Conservation (phyloP, 2,797 vertebrate genomes). For the Falco columbarius region DNA sequence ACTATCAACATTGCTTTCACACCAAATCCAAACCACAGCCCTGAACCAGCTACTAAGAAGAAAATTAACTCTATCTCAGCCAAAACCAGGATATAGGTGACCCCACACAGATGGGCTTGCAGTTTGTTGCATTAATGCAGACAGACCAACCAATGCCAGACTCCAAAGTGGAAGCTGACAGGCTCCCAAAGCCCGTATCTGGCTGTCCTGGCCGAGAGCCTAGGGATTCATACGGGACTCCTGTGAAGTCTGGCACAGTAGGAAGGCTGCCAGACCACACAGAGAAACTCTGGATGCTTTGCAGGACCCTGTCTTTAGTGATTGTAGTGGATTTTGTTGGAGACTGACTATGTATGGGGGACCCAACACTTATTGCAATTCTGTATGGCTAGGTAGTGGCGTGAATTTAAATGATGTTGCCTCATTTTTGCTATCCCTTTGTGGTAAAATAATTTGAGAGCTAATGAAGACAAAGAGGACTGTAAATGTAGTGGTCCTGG, state of each 20-base stretch:
- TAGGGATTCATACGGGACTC: background rate
- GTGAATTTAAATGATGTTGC: background rate
- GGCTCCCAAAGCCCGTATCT: background rate
- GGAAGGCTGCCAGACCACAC: background rate
- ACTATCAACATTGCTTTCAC: no score
- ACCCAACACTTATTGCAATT: background rate
- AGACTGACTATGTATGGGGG: background rate
- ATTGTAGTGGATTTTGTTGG: background rate
- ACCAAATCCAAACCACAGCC: no score
- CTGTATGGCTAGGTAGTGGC: background rate
- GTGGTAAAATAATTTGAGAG: background rate
- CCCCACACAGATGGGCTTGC: background rate
- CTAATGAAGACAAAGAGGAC: background rate
- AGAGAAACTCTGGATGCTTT: background rate
- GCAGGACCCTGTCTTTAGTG: background rate
- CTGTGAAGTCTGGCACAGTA: background rate
- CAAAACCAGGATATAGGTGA: background rate
- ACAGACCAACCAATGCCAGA: background rate
- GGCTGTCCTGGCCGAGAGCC: background rate
- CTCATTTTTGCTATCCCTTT: background rate
- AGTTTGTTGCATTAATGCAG: background rate
- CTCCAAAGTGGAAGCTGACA: background rate
- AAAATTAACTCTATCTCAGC: no score
- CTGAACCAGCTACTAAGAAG: no score
- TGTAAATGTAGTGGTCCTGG: background rate